Percentiles rank a stretch among this genome's conserved stretches.
Evolutionary conservation across 2,888 invertebrate genomes (phyloP).

Genomic region (Clusia tigrina): DNA sequence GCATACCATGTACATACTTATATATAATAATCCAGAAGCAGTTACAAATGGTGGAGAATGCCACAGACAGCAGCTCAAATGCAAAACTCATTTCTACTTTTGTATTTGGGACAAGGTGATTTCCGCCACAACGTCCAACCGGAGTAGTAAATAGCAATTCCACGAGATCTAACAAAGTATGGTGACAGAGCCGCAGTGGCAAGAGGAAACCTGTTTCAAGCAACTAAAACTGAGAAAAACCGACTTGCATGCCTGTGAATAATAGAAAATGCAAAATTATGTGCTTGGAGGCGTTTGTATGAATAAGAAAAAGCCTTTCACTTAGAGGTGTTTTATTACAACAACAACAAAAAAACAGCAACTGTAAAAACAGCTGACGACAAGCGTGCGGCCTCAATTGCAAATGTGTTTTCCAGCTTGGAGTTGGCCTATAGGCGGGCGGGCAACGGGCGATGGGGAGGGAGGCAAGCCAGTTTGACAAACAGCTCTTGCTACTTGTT

Average conservation of each 20-base stretch:
- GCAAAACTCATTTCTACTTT: background rate
- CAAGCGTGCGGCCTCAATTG: conserved; percentile 4
- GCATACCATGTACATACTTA: too few relatives aligned
- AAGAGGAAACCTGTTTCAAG: background rate
- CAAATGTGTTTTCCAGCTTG: background rate
- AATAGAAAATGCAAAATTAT: background rate
- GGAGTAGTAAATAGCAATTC: background rate
- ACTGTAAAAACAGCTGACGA: background rate
- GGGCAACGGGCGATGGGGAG: background rate
- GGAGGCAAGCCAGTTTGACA: background rate
- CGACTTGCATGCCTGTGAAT: too few relatives aligned
- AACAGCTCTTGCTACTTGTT: too few relatives aligned
- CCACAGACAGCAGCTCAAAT: background rate
- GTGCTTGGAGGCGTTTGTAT: background rate
- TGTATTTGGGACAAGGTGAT: conserved; percentile 52
- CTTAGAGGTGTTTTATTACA: background rate
- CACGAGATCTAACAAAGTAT: too few relatives aligned
- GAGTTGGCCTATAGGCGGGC: background rate
- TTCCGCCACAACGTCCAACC: conserved; percentile 44
- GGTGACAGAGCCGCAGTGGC: background rate
- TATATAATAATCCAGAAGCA: background rate
- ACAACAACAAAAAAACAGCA: background rate
- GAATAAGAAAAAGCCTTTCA: conserved; percentile 5
- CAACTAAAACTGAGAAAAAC: background rate
- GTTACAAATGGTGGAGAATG: background rate